Base-by-base conservation (phyloP, 2,888 invertebrate genomes). In the Masnerella sp. region DNA sequence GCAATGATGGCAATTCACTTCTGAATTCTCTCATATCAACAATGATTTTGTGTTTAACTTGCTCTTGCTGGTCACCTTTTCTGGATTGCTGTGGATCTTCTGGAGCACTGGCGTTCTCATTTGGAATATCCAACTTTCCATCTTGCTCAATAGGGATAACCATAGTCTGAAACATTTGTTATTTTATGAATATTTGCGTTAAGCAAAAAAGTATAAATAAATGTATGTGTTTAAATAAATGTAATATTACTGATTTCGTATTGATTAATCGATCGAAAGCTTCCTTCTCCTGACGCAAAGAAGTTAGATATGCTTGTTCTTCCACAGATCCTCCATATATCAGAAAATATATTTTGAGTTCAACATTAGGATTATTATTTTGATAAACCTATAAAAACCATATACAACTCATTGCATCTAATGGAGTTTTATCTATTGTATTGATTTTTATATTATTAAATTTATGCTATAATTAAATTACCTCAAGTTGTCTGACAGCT, bases 11-110 rank as follows among this genome's bases (percentile, higher is more conserved):
- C 49, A 99, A 89, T 87, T 99, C 98, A 59, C 98, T 97, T 32
- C 98, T 92, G 86, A 99, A 99, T 88, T 99, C 99, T 78, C 99
- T 90, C 94, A 98, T 96, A 87, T 99, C 99, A 9, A 99, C 98
- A 77, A 99, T 92, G 18, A 95, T 89, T 79, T 90, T 89, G 32
- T 45, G 67, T 32, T 18, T 70, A 38, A 36, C 70, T 22, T 2
- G 72, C 38, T 82, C 79, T 69, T 84, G 85, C 79, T 90, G 87
- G 8, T 90, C 91, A 62, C 91, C 95, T 90, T 93, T 92, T 68
- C 93, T 89, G 2, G 93, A 93, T 86, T 90, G 92, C 82, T 47
- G 47, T 9, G 38, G 2, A 4, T 67, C 34, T 82, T 49, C 73
- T 5, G 67, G 70, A 45, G 88, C 77, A n/a, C 61, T 15, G 61